phyloP scores from a whole-genome alignment of 2,797 vertebrate species.

The Sebastes cheni region DNA sequence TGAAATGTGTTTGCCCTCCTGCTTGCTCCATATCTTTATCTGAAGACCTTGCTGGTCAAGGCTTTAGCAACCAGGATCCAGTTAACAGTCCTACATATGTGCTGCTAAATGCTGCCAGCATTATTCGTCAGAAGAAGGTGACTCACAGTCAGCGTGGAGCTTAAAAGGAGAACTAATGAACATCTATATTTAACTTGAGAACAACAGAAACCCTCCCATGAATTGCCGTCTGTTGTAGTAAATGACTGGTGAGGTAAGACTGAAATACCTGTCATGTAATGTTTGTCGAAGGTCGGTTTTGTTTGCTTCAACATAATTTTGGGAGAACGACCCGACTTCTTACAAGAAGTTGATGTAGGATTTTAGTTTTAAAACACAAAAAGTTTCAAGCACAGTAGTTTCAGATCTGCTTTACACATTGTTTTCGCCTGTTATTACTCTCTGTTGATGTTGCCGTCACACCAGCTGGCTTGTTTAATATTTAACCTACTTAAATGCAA shows the following conservation, averaged over 20 bases:
- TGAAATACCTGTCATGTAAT: background rate
- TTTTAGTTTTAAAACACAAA: background rate
- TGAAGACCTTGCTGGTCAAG: conserved; percentile 69
- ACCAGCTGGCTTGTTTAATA: conserved; percentile 33
- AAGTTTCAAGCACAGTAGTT: background rate
- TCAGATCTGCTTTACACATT: background rate
- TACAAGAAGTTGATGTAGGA: background rate
- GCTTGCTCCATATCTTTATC: background rate
- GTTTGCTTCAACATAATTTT: conserved; percentile 3
- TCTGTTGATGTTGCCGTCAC: background rate
- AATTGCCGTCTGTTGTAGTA: background rate
- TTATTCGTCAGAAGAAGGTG: conserved; percentile 2
- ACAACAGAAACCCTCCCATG: background rate
- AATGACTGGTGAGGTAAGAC: background rate
- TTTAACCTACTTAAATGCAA: conserved; percentile 39
- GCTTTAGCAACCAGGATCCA: conserved; percentile 9
- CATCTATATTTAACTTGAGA: conserved; percentile 15
- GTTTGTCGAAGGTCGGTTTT: background rate
- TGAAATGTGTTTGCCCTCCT: background rate
- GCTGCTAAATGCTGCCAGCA: conserved; percentile 30
- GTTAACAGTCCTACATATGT: conserved; percentile 24
- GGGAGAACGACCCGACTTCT: background rate
- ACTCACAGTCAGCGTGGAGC: background rate
- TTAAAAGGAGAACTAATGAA: background rate
- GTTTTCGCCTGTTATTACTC: background rate